These are phyloP conservation scores for Hypena proboscidalis DNA, from an alignment of 2,888 invertebrate genomes.

Conservation along the genomic window DNA sequence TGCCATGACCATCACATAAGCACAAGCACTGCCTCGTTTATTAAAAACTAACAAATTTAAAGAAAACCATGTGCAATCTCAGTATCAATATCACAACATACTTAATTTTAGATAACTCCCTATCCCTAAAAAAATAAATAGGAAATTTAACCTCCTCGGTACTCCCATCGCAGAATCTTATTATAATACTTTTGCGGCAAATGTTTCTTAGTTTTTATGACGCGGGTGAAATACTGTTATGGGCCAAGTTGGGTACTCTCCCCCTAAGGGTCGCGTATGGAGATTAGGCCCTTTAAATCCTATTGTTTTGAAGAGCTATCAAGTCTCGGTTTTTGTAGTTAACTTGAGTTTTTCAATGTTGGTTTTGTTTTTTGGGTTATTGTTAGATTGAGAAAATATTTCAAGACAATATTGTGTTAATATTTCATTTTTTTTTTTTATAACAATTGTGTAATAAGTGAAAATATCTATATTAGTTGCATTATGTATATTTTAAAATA, in stretches of 20 bases:
- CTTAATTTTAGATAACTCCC: too few species aligned
- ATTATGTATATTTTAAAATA: too few species aligned
- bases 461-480: too few species aligned
- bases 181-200: slow-evolving; percentile 68
- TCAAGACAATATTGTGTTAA: too few species aligned
- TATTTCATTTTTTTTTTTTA: too few species aligned
- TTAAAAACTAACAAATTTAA: too few species aligned
- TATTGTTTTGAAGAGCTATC: slow-evolving; percentile 54
- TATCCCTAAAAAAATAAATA: slow-evolving; percentile 16
- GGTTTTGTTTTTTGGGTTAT: not conserved
- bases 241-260: slow-evolving; percentile 60
- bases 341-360: slow-evolving; percentile 14
- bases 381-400: too few species aligned
- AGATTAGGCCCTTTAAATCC: slow-evolving; percentile 69
- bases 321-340: slow-evolving; percentile 28
- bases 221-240: slow-evolving; percentile 75
- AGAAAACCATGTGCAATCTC: too few species aligned
- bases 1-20: too few species aligned
- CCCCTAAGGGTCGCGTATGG: slow-evolving; percentile 61
- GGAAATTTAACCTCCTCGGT: slow-evolving; percentile 1
- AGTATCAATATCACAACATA: too few species aligned
- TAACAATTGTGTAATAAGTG: too few species aligned
- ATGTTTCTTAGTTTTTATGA: slow-evolving; percentile 79
- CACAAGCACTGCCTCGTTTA: too few species aligned
- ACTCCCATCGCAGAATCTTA: slow-evolving; percentile 46